Evolutionary conservation across 1,140 invertebrate species (phyloP).

Genomic region (Saccostrea glomerata): DNA sequence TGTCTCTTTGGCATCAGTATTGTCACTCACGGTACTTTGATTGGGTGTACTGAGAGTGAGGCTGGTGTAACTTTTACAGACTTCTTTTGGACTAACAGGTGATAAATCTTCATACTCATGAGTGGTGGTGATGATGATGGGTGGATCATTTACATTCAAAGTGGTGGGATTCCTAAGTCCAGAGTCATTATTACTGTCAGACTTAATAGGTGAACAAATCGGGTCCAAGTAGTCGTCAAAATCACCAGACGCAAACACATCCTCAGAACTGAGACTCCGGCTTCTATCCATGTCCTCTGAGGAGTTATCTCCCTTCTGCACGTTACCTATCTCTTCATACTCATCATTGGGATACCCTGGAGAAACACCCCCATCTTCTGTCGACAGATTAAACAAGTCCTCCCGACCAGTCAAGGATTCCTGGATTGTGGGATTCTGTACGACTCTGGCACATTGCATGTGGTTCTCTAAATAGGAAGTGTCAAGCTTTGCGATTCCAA

Average conservation of each 20-base stretch:
- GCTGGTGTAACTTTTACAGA: not conserved
- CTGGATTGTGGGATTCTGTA: not conserved
- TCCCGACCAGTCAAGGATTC: not conserved
- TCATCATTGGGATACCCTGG: not conserved
- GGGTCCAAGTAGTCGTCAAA: constrained; percentile 11
- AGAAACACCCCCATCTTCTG: not conserved
- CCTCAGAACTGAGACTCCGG: not conserved
- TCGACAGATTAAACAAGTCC: not conserved
- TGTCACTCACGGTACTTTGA: constrained; percentile 13
- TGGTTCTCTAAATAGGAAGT: constrained; percentile 12
- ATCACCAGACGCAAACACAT: constrained; percentile 7
- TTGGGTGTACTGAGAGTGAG: not conserved
- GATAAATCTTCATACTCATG: constrained; percentile 20
- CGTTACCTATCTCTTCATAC: constrained; percentile 15
- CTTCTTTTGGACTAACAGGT: not conserved
- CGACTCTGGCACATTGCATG: not conserved
- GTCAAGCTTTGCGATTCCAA: constrained; percentile 20
- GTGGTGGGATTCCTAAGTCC: not conserved
- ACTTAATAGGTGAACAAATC: not conserved
- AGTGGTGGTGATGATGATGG: not conserved
- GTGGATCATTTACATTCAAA: not conserved
- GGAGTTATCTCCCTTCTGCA: not conserved
- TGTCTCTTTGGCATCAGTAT: constrained; percentile 8
- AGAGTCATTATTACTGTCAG: not conserved
- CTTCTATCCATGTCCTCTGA: not conserved